These are phyloP conservation scores for Drosophila falleni DNA, from an alignment of 2,888 invertebrate species.

Conservation along the genomic window DNA sequence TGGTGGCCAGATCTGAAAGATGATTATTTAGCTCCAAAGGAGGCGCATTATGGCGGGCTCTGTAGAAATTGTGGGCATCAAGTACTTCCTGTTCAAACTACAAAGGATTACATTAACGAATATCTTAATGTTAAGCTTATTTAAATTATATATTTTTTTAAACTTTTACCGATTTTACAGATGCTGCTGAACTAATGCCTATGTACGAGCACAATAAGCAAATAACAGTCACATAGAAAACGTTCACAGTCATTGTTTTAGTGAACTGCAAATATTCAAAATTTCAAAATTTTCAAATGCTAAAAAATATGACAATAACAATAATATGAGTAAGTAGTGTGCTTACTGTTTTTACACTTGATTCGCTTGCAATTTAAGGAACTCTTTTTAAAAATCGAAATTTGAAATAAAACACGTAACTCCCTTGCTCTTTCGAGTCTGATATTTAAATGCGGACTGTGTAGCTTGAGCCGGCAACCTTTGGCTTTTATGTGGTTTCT, in stretches of 20 bases:
- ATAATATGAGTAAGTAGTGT: background rate
- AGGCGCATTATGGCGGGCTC: slow-evolving; percentile 89
- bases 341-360: slow-evolving; percentile 45
- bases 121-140: background rate
- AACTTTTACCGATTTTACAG: slow-evolving; percentile 3
- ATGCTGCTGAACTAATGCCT: slow-evolving; percentile 9
- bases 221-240: slow-evolving; percentile 1
- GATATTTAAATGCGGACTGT: slow-evolving; percentile 42
- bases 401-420: background rate
- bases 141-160: background rate
- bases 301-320: background rate
- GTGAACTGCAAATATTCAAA: slow-evolving; percentile 14
- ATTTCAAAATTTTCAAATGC: background rate
- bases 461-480: background rate
- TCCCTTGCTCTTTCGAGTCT: slow-evolving; percentile 13
- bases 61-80: slow-evolving; percentile 91
- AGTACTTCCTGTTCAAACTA: slow-evolving; percentile 90
- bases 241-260: slow-evolving; percentile 5
- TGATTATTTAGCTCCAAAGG: slow-evolving; percentile 89
- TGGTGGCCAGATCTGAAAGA: slow-evolving; percentile 89
- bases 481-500: slow-evolving; percentile 38
- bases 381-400: background rate
- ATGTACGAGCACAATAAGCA: slow-evolving; percentile 5
- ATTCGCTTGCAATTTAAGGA: slow-evolving; percentile 13
- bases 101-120: background rate